Evolutionary conservation across 2,888 invertebrate species (phyloP), one percentile per base, ranked within the genome.

Genomic region (Drosophila atripex): DNA sequence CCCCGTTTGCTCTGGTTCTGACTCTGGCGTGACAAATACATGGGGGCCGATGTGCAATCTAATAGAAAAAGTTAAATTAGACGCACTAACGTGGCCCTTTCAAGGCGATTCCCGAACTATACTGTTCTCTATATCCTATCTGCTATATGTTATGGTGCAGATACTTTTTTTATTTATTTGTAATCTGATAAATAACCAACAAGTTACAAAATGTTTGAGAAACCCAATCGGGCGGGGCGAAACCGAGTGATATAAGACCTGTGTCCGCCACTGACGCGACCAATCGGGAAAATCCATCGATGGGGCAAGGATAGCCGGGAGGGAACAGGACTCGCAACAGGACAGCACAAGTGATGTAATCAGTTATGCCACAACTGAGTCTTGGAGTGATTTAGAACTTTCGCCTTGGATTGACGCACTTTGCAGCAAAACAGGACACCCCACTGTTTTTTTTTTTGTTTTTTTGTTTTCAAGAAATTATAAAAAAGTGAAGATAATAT

Each of bases 11-110:
- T 18, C 58, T 54, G 23, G 18, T 47, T 39, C 43, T 60, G 69
- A 43, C 77, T 74, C 56, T 63, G 57, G 47, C 53, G 55, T 82
- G 79, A 85, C 86, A 87, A 82, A 85, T 82, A 83, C 86, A 77
- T 63, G 45, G 57, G 60, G 77, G 39, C 68, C 75, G 69, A 65
- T 79, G 86, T 86, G 88, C 77, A 75, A 86, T 86, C 69, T 86
- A 88, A 83, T 83, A 83, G 83, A 88, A 83, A 83, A 83, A 83
- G 86, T 83, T 88, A 88, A 83, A 83, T 83, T 88, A 88, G 76
- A 88, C 86, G 80, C 79, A 87, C 80, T 66, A 76, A 61, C 80
- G 58, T 57, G 72, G 60, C 35, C 6, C 9, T 9, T 28, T 3
- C 5, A 4, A n/a, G n/a, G 4, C n/a, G 35, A 35, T 35, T 35